Evolutionary conservation across 2,888 invertebrate species (phyloP).

Genomic region (Melipona bicolor): DNA sequence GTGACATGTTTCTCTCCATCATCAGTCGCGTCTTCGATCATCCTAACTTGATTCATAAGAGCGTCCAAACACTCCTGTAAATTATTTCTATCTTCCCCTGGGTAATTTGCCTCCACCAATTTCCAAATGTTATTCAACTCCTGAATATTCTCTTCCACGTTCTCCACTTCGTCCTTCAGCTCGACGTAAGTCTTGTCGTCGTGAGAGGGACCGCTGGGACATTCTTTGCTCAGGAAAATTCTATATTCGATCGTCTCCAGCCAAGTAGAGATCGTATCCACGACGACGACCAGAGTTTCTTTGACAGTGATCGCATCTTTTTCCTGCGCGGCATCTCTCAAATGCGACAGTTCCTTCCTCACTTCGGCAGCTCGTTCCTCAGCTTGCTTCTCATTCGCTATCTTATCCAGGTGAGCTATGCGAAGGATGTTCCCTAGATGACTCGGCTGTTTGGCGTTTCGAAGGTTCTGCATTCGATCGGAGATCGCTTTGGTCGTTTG

Average conservation of each 20-base stretch:
- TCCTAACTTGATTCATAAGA: slow-evolving; percentile 88
- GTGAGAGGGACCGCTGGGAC: slow-evolving; percentile 71
- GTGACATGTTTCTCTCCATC: slow-evolving; percentile 86
- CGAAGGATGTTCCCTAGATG: slow-evolving; percentile 88
- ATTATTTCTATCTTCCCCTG: slow-evolving; percentile 84
- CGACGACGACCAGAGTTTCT: slow-evolving; percentile 89
- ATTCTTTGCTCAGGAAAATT: slow-evolving; percentile 86
- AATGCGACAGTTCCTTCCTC: slow-evolving; percentile 86
- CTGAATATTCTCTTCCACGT: slow-evolving; percentile 88
- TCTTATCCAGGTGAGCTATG: slow-evolving; percentile 86
- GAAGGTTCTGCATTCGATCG: slow-evolving; percentile 86
- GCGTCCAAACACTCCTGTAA: slow-evolving; percentile 87
- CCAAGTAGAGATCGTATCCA: slow-evolving; percentile 93
- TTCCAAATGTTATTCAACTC: slow-evolving; percentile 87
- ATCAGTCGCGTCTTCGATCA: slow-evolving; percentile 89
- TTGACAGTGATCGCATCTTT: slow-evolving; percentile 87
- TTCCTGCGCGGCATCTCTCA: slow-evolving; percentile 87
- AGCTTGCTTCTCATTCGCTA: slow-evolving; percentile 85
- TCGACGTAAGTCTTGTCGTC: slow-evolving; percentile 85
- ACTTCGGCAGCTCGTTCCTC: slow-evolving; percentile 87
- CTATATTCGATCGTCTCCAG: slow-evolving; percentile 93
- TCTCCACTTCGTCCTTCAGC: slow-evolving; percentile 88
- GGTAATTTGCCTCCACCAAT: slow-evolving; percentile 75
- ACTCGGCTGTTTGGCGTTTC: slow-evolving; percentile 85
- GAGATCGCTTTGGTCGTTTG: slow-evolving; percentile 85